Evolutionary conservation across 2,113 vertebrate genomes (phyloP), one percentile per base, ranked within the genome.

Genomic region (Neomonachus schauinslandi): DNA sequence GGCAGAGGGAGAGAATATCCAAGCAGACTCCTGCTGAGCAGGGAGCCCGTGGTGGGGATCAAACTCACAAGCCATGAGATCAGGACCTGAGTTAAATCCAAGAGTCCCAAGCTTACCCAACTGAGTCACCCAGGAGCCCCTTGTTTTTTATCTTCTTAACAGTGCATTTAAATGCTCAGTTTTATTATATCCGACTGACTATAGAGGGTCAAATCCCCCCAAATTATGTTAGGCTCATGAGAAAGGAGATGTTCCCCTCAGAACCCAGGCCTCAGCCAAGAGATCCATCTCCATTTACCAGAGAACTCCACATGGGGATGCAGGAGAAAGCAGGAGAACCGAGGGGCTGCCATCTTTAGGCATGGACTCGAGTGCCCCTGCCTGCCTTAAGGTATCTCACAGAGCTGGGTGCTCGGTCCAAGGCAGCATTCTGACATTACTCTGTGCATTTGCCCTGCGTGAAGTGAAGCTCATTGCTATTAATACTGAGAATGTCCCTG

Each of bases 341-440:
- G 65, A 71, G 53, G 21, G 12, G 26, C 26, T 42, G 5, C 7
- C n/a, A 53, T 39, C 51, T 53, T 65, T 59, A 39, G 24, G 10
- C 61, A 2, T 26, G 13, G 51, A 65, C 31, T n/a, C 7, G 5
- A 0, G 2, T 1, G 1, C 21, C 7, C 13, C 2, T 2, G 1
- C 9, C 49, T 26, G 28, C 15, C 63, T 15, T 14, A 5, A 4
- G 31, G 81, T 22, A 2, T 42, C 77, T 91, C 19, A 5, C 2
- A 14, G 49, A 59, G 26, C n/a, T 0, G 33, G 33, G 19, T 7
- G 36, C 1, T 1, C 36, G 11, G 39, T 2, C 55, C 55, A 24
- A 46, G 22, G 42, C 24, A 61, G 39, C n/a, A 1, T 33, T 39
- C 76, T 61, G 49, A 57, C 15, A 13, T 61, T 4, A 19, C 19